Conservation (phyloP, 2,113 vertebrate genomes). For the Ellobius talpinus region DNA sequence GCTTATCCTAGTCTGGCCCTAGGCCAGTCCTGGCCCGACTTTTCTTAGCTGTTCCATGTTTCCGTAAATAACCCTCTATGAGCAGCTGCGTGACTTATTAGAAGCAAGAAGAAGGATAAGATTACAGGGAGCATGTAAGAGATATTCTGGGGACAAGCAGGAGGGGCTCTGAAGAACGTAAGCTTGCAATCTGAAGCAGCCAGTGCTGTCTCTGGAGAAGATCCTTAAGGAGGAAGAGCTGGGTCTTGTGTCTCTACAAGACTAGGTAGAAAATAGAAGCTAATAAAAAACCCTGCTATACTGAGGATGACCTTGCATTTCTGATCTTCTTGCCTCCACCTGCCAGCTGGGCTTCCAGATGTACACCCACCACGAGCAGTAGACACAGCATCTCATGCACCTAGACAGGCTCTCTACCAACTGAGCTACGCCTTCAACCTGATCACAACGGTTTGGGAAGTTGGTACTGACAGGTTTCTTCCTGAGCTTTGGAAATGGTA, state of each 20-base stretch:
- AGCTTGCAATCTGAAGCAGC: slow-evolving; percentile 47
- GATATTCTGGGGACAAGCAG: slow-evolving; percentile 59
- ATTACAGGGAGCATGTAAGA: slow-evolving; percentile 67
- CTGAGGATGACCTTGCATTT: background rate
- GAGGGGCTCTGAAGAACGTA: slow-evolving; percentile 44
- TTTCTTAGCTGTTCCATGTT: slow-evolving; percentile 61
- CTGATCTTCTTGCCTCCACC: background rate
- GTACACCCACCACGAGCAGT: too few species aligned
- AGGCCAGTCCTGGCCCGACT: slow-evolving; percentile 49
- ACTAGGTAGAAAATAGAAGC: background rate
- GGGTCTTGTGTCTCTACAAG: background rate
- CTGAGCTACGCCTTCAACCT: background rate
- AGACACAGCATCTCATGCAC: accelerated
- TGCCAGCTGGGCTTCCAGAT: background rate
- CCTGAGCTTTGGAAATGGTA: background rate
- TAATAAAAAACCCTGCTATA: background rate
- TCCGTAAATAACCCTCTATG: slow-evolving; percentile 73
- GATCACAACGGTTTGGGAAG: slow-evolving; percentile 26
- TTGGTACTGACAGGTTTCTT: background rate
- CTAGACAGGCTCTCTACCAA: background rate
- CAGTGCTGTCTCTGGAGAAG: slow-evolving; percentile 36
- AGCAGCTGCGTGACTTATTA: slow-evolving; percentile 73
- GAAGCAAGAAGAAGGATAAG: slow-evolving; percentile 70
- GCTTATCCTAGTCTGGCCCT: slow-evolving; percentile 12
- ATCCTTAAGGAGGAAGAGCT: slow-evolving; percentile 14